These are phyloP conservation scores for Perodicticus potto DNA, from an alignment of 2,797 vertebrate species.

Conservation along the genomic window DNA sequence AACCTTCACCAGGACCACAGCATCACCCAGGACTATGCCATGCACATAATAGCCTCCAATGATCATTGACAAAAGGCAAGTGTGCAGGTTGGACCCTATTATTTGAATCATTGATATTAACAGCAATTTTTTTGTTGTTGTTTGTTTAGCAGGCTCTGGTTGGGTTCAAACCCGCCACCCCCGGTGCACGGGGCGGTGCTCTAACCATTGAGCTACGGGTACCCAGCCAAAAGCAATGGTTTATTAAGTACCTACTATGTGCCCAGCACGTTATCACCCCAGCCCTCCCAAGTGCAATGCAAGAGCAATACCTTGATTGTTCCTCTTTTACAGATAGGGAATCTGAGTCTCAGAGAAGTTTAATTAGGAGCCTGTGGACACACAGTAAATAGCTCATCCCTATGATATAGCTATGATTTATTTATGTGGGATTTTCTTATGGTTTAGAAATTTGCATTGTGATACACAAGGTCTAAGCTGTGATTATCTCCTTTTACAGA, in stretches of 20 bases:
- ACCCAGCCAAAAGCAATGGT: too few relatives aligned
- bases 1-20: background rate
- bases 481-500: background rate
- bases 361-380: background rate
- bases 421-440: background rate
- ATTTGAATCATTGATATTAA: background rate
- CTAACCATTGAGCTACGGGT: too few relatives aligned
- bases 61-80: background rate
- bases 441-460: too few relatives aligned
- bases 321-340: background rate
- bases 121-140: too few relatives aligned
- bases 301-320: fast-evolving
- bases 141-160: too few relatives aligned
- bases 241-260: fast-evolving
- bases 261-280: background rate
- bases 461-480: background rate
- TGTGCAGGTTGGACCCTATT: fast-evolving
- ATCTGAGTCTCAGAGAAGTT: background rate
- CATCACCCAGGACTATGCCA: background rate
- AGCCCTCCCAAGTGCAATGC: fast-evolving
- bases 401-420: fast-evolving
- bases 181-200: too few relatives aligned
- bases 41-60: background rate
- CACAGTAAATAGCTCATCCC: background rate
- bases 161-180: too few relatives aligned